Base-by-base conservation (phyloP, 2,797 vertebrate species). In the Sebastes goodei region DNA sequence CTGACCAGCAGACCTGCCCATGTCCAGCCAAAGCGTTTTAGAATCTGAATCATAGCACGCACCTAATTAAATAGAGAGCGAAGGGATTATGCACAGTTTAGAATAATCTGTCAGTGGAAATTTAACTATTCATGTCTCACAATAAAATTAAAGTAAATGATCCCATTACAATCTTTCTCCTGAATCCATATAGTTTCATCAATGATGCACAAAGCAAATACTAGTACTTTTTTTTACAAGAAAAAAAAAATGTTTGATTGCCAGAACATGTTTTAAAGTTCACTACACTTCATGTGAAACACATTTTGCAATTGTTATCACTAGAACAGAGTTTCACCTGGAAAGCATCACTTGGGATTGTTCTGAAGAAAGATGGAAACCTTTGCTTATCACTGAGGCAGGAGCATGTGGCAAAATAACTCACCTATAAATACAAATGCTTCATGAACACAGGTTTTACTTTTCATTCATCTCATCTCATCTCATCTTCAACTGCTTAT, bases 271-370 rank as follows among this genome's bases (percentile, higher is more conserved):
- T 49, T 49, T 49, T 49, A 49, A 49, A 49, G 46, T 7, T 49
- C 46, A 49, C 15, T 17, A 42, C 15, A 49, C 15, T 49, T 49
- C 46, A 49, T 49, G 46, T 49, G 46, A 49, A 49, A 23, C 5
- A 23, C 3, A 25, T 25, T 33, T 10, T 29, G 1, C 4, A 10
- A 7, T 49, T 49, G 15, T 49, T 17, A 15, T 49, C 17, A 9
- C 17, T 49, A 49, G 17, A 49, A 17, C 17, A 49, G 7, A 49
- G 25, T 10, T 55, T 81, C 7, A 94, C 92, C 87, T 93, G 94
- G 64, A 94, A 92, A 25, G 86, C 84, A 77, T 95, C 94, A 85
- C 92, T 95, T 53, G 94, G 94, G 25, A 95, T 93, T 52, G 94
- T 95, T 78, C 90, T 83, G 25, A 90, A 92, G 74, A 92, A 90